A percentile compares a stretch with the other conserved stretches of the same genome.
Conservation (phyloP, 2,797 vertebrate species). For the Siniperca scherzeri region DNA sequence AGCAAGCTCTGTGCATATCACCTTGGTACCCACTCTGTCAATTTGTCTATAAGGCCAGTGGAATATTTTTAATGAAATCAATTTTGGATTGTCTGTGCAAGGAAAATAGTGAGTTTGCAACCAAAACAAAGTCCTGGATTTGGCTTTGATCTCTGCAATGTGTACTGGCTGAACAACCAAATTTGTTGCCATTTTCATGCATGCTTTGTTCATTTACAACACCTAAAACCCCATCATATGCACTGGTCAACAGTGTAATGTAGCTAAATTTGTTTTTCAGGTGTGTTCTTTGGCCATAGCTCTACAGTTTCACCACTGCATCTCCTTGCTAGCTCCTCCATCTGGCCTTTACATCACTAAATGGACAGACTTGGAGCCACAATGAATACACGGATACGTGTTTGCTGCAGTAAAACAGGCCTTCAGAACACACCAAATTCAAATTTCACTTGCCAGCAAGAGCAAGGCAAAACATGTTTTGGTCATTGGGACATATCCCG, state of each 20-base stretch:
- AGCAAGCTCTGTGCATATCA: not conserved
- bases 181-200: not conserved
- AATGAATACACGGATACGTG: not conserved
- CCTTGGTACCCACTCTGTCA: not conserved
- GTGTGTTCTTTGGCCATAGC: not conserved
- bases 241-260: not conserved
- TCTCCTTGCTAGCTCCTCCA: not conserved
- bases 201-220: not conserved
- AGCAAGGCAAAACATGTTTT: not conserved
- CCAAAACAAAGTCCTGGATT: not conserved
- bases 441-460: not conserved
- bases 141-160: not conserved
- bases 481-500: not conserved
- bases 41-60: not conserved
- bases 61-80: constrained; percentile 9
- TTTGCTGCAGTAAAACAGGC: not conserved
- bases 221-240: not conserved
- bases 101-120: not conserved
- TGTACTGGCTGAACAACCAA: not conserved
- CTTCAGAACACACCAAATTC: not conserved
- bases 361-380: not conserved
- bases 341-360: not conserved
- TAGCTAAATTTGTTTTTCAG: not conserved
- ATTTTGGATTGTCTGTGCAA: not conserved
- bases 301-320: not conserved